Conservation (phyloP, 1,140 invertebrate species). For the Himalopsyche phryganea region DNA sequence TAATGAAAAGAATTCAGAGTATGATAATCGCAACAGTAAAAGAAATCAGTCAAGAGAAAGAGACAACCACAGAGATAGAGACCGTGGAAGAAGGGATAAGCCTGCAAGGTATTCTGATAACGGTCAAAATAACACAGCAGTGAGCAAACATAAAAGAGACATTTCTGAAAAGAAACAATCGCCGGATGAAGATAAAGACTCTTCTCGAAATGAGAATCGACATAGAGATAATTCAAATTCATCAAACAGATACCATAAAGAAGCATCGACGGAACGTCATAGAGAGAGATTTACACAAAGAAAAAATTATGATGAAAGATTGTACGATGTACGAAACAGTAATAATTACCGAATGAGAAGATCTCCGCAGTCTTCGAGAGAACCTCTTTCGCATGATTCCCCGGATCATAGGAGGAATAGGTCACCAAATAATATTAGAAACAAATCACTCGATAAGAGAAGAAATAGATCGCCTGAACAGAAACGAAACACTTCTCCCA, state of each 20-base stretch:
- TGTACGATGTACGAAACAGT: too few species aligned
- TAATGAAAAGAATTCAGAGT: conserved; percentile 12
- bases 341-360: too few species aligned
- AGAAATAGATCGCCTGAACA: conserved; percentile 3
- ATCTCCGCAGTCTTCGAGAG: too few species aligned
- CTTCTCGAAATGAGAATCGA: not conserved
- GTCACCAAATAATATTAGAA: not conserved
- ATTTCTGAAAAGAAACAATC: not conserved
- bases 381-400: too few species aligned
- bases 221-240: too few species aligned
- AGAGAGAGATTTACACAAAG: not conserved
- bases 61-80: not conserved
- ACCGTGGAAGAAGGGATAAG: not conserved
- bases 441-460: not conserved
- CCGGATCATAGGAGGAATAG: not conserved
- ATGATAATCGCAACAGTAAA: not conserved
- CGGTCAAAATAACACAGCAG: too few species aligned
- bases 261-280: not conserved
- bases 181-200: not conserved
- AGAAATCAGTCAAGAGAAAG: conserved; percentile 4
- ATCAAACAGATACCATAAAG: not conserved
- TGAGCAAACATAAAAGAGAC: not conserved
- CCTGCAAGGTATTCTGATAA: not conserved
- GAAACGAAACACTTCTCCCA: not conserved
- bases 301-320: too few species aligned